A percentile compares a stretch with the other conserved stretches of the same genome.
Evolutionary conservation across 2,888 invertebrate genomes (phyloP).

Genomic region (Cheilosia scutellata): DNA sequence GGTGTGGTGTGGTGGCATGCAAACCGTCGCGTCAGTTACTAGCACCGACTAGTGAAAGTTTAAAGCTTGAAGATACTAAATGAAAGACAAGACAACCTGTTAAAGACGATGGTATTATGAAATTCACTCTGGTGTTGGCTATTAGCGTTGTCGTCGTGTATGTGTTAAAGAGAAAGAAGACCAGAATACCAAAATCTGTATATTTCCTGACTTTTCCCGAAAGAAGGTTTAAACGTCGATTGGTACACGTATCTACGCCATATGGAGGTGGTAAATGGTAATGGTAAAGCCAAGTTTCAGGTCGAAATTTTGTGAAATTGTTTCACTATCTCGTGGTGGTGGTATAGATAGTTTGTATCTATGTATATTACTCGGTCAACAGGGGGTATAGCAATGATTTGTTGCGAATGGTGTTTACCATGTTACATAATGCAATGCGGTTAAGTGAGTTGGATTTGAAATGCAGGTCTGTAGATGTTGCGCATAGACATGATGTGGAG

Average conservation of each 20-base stretch:
- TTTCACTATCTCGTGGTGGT: slow-evolving; percentile 21
- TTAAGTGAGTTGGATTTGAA: slow-evolving; percentile 60
- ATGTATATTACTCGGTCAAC: slow-evolving; percentile 43
- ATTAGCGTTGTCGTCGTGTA: neutral
- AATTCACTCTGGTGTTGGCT: slow-evolving; percentile 22
- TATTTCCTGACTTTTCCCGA: slow-evolving; percentile 69
- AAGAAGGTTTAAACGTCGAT: slow-evolving; percentile 36
- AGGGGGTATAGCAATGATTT: slow-evolving; percentile 30
- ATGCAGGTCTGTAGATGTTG: slow-evolving; percentile 67
- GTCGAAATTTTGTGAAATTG: slow-evolving; percentile 64
- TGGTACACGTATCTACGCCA: slow-evolving; percentile 67
- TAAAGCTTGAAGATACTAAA: slow-evolving; percentile 28
- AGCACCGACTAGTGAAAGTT: slow-evolving; percentile 63
- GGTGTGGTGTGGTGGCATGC: neutral
- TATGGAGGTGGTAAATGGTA: neutral
- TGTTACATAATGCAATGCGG: slow-evolving; percentile 58
- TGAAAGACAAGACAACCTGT: slow-evolving; percentile 41
- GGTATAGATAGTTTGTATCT: slow-evolving; percentile 7
- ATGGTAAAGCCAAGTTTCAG: slow-evolving; percentile 28
- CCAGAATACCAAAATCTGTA: slow-evolving; percentile 49
- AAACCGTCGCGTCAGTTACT: neutral
- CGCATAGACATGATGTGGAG: slow-evolving; percentile 67
- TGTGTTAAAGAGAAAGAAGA: slow-evolving; percentile 1
- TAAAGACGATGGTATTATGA: slow-evolving; percentile 56
- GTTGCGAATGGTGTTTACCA: slow-evolving; percentile 46